Percentiles rank a stretch among this genome's conserved stretches.
phyloP scores from a whole-genome alignment of 2,113 vertebrate species.

The Cacatua alba region DNA sequence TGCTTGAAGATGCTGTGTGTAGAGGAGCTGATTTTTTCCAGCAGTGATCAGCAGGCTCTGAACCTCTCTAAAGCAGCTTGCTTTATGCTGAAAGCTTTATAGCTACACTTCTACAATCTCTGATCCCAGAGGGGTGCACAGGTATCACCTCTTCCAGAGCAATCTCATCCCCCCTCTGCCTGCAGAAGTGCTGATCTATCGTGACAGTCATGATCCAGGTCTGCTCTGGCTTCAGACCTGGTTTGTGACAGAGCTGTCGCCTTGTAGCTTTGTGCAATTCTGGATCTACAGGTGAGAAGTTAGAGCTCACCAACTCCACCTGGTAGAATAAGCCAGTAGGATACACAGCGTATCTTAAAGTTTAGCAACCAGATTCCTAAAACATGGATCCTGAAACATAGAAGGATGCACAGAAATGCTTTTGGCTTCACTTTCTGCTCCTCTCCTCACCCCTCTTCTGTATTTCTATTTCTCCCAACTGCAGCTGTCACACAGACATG shows the following conservation, averaged over 20 bases:
- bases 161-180: neutral
- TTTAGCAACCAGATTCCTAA: neutral
- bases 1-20: neutral
- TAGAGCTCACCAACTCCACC: neutral
- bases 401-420: neutral
- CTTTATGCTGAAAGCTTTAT: neutral
- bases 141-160: neutral
- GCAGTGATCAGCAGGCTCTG: neutral
- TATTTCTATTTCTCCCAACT: neutral
- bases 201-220: neutral
- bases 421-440: neutral
- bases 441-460: neutral
- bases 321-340: neutral
- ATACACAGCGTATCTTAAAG: neutral
- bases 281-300: neutral
- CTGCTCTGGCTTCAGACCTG: neutral
- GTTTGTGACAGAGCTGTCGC: neutral
- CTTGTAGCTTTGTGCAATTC: neutral
- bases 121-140: neutral
- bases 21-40: neutral
- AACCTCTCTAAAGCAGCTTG: neutral
- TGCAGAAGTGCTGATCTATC: neutral
- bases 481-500: neutral
- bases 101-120: neutral
- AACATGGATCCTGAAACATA: neutral